Base-by-base conservation (phyloP, 2,797 vertebrate species). In the Pygocentrus nattereri region DNA sequence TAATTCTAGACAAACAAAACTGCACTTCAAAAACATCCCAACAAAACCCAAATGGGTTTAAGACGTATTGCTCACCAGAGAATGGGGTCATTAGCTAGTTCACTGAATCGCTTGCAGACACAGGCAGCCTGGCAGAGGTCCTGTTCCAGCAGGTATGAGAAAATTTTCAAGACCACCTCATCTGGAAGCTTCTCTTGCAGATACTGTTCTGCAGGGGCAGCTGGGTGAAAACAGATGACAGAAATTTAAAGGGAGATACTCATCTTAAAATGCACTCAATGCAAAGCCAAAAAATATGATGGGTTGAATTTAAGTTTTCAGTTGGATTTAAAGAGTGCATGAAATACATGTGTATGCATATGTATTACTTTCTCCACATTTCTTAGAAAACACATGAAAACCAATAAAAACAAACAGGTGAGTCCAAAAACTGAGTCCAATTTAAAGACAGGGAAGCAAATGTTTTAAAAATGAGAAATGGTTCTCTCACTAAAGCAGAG, bases 21-120 rank as follows among this genome's bases (percentile, higher is more conserved):
- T 44, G 38, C 27, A 7, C 21, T 50, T 27, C 7, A 8, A 71
- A 52, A 31, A 34, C n/a, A n/a, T 15, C 23, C 16, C 38, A 69
- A 30, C 21, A 8, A 52, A 74, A 69, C 27, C 13, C 50, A 67
- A 76, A 71, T 4, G 13, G 13, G 30, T 6, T 3, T 19, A 65
- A 67, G 62, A 41, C 2, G 5, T 15, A 79, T 47, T 67, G 23
- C 96, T 97, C 91, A 99, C 98, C 98, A 99, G 91, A 99, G 95
- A 93, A 99, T 99, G 86, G 98, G 98, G 94, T 99, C 98, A 87
- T 99, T 99, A 93, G 98, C 98, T 89, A 99, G 95, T 87, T 99
- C 97, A 88, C 97, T 98, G 93, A 99, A 99, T 88, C 98, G 97
- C 91, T 99, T 99, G 93, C 98, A 99, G 72, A 99, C 98, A 92